Percentiles rank a stretch among this genome's conserved stretches.
Conservation (phyloP, 2,888 invertebrate species). For the Herminia tarsipennalis region DNA sequence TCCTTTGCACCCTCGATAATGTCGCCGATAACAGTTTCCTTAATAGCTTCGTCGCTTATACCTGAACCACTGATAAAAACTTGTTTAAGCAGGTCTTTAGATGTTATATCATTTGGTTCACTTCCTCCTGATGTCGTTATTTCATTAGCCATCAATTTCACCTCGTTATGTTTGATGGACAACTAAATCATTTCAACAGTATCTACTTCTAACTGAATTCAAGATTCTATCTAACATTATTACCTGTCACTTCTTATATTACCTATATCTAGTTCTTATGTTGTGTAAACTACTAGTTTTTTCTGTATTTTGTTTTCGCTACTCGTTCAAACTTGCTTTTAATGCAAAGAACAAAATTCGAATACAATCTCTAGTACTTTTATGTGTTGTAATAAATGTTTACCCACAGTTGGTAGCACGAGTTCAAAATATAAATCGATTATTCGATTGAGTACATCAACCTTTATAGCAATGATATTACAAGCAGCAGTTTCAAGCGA, state of each 20-base stretch:
- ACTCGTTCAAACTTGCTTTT: no score
- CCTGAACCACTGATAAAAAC: constrained; percentile 47
- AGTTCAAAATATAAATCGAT: constrained; percentile 12
- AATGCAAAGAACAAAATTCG: no score
- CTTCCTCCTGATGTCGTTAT: constrained; percentile 33
- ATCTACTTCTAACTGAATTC: no score
- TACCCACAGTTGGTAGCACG: background rate
- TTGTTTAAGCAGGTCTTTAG: constrained; percentile 40
- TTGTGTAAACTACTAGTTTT: no score
- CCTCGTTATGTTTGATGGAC: no score
- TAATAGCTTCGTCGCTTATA: constrained; percentile 51
- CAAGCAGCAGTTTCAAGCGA: constrained; percentile 20
- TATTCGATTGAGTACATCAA: constrained; percentile 31
- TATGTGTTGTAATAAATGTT: background rate
- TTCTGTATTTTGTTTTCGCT: no score
- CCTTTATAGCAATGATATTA: constrained; percentile 36
- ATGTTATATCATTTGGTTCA: constrained; percentile 38
- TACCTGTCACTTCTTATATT: no score
- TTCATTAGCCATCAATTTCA: constrained; percentile 37
- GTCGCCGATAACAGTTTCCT: constrained; percentile 50
- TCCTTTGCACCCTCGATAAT: constrained; percentile 46
- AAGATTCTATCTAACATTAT: no score
- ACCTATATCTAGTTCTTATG: no score
- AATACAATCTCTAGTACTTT: no score
- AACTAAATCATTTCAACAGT: no score